Evolutionary conservation across 2,113 vertebrate genomes (phyloP), one percentile per base, ranked within the genome.

Genomic region (Psilopsiagon aurifrons): DNA sequence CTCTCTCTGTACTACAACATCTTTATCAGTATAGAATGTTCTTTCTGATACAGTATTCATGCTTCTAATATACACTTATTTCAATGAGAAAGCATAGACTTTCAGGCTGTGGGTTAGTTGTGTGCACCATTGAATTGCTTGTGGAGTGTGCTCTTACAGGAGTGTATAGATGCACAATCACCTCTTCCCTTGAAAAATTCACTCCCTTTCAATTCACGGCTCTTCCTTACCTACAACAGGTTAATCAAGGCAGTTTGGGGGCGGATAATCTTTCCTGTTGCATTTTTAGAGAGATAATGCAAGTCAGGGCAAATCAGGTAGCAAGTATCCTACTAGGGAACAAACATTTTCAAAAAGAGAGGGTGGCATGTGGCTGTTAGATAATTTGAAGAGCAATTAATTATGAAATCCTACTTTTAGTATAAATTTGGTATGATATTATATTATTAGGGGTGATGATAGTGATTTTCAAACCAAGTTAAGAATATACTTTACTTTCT

Each of bases 191-290:
- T 19, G 7, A 10, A 25, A n/a, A n/a, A 28, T 31, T 76, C 66
- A 55, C 24, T 77, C 22, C n/a, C 7, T 33, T 54, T 77, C n/a
- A 68, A 55, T 86, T 83, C 20, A 33, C 51, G 28, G 22, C 14
- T 59, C 49, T 67, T 51, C 52, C 52, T 89, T 57, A 41, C 33
- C n/a, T 52, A 44, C n/a, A 83, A 47, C 24, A 71, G 43, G 67
- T 90, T 92, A 78, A 88, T 78, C 60, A 95, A 68, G 47, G 13
- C 60, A 73, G 25, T 64, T 70, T 86, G 35, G 31, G n/a, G 39
- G 11, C 23, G 59, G 69, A 37, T 31, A 80, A 8, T 0, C 17
- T 13, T 17, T 81, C 27, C 27, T 63, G 19, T 10, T 51, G 7
- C 28, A 27, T 51, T 93, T 73, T 76, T 66, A 83, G 49, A 79